These are phyloP conservation scores for Istiophorus platypterus DNA, from an alignment of 2,113 vertebrate species.

Conservation along the genomic window DNA sequence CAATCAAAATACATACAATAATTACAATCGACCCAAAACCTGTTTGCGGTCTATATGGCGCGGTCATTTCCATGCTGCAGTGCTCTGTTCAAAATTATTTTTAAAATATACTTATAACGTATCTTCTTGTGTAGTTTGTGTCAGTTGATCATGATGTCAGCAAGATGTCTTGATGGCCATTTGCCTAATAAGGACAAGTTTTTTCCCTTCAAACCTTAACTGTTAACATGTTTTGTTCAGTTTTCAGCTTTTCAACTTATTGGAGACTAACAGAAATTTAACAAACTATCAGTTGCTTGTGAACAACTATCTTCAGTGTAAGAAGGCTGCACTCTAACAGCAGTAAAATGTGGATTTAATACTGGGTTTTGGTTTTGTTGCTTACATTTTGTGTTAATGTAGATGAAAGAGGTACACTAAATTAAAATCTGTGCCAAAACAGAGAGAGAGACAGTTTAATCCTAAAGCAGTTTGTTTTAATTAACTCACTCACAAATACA, in stretches of 20 bases:
- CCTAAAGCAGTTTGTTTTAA: conserved; percentile 51
- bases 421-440: neutral
- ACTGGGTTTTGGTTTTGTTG: neutral
- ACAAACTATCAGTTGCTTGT: neutral
- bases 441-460: neutral
- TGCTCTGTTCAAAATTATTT: neutral
- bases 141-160: too few relatives aligned
- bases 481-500: conserved; percentile 36
- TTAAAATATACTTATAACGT: neutral
- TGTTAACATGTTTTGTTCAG: neutral
- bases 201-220: too few relatives aligned
- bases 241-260: neutral
- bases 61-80: too few relatives aligned
- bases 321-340: neutral
- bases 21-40: neutral
- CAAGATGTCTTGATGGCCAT: too few relatives aligned
- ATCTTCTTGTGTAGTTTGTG: too few relatives aligned
- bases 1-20: too few relatives aligned
- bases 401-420: neutral
- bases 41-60: neutral
- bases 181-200: too few relatives aligned
- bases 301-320: neutral
- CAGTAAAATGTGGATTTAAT: neutral
- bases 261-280: neutral
- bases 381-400: neutral